Evolutionary conservation across 2,888 invertebrate species (phyloP).

Genomic region (Eilema caniola): DNA sequence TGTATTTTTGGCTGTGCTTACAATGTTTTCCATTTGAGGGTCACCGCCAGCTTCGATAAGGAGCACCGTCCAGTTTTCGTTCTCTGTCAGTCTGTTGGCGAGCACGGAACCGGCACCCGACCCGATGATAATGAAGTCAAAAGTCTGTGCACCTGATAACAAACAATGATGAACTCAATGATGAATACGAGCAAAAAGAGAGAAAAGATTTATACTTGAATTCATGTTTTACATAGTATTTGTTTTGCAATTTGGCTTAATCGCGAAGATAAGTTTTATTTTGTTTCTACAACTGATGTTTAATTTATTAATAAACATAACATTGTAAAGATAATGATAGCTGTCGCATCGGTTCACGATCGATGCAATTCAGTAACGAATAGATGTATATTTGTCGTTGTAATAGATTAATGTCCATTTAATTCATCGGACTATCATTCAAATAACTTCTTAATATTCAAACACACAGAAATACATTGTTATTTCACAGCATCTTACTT

Average conservation of each 20-base stretch:
- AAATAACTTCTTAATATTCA: too few relatives aligned
- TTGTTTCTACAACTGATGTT: not conserved
- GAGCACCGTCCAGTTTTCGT: slow-evolving; percentile 73
- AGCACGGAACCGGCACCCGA: slow-evolving; percentile 77
- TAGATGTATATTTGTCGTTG: too few relatives aligned
- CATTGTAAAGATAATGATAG: not conserved
- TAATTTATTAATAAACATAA: not conserved
- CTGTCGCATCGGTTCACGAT: too few relatives aligned
- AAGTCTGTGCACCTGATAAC: slow-evolving; percentile 67
- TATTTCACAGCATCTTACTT: too few relatives aligned
- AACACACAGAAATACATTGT: too few relatives aligned
- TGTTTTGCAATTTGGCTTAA: not conserved
- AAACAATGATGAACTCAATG: not conserved
- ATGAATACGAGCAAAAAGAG: not conserved
- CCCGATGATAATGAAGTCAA: slow-evolving; percentile 80
- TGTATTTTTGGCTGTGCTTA: slow-evolving; percentile 51
- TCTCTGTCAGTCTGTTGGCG: slow-evolving; percentile 72
- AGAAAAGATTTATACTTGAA: not conserved
- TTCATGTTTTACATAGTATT: not conserved
- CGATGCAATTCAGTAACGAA: too few relatives aligned
- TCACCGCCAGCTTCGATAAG: slow-evolving; percentile 78
- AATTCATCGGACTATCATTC: too few relatives aligned
- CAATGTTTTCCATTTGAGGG: slow-evolving; percentile 75
- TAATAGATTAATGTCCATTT: too few relatives aligned
- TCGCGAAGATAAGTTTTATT: not conserved